Percentiles rank a stretch among this genome's conserved stretches.
Evolutionary conservation across 2,113 vertebrate species (phyloP).

Genomic region (Rousettus leschenaultii): DNA sequence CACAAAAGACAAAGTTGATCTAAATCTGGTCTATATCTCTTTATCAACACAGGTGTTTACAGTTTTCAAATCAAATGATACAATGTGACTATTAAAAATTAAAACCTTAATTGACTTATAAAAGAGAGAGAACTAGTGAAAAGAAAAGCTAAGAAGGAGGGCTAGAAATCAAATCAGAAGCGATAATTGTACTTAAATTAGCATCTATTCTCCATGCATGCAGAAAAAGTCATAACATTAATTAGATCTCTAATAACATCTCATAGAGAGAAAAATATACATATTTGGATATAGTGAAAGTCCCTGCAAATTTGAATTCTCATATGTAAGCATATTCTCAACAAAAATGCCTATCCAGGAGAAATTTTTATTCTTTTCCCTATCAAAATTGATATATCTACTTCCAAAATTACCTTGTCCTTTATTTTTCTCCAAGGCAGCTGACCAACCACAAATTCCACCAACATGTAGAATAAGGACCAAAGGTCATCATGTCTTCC

Average conservation of each 20-base stretch:
- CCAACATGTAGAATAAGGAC: conserved; percentile 99
- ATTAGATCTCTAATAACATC: conserved; percentile 26
- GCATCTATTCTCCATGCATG: background rate
- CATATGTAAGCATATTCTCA: conserved; percentile 29
- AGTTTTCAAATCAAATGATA: conserved; percentile 38
- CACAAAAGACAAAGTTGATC: background rate
- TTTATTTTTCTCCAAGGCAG: conserved; percentile 99
- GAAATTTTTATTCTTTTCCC: background rate
- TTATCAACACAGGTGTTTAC: background rate
- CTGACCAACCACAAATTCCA: conserved; percentile 97
- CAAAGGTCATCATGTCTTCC: conserved; percentile 98
- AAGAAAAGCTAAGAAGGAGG: background rate
- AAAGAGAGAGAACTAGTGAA: background rate
- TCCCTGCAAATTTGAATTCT: conserved; percentile 16
- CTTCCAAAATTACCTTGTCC: conserved; percentile 90
- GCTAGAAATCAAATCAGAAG: conserved; percentile 28
- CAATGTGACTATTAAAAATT: conserved; percentile 37
- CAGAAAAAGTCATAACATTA: background rate
- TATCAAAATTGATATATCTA: conserved; percentile 18
- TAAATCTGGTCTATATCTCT: background rate
- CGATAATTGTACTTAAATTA: conserved; percentile 19
- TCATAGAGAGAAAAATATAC: conserved; percentile 10
- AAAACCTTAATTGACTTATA: conserved; percentile 1
- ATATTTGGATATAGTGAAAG: conserved; percentile 1
- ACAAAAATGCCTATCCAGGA: conserved; percentile 8